phyloP scores from a whole-genome alignment of 2,888 invertebrate species.

The Drosophila emarginata region DNA sequence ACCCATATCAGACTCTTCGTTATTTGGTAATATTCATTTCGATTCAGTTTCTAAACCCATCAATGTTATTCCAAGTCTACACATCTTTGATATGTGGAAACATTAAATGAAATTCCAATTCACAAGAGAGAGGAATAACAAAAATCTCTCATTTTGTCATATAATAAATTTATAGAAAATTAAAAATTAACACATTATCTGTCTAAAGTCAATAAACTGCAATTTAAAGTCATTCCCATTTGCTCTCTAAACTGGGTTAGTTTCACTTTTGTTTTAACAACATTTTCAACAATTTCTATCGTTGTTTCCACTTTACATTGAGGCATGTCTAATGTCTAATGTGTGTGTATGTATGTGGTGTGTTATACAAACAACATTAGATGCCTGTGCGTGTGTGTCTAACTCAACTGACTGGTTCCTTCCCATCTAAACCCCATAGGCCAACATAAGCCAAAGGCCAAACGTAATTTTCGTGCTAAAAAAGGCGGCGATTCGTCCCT shows the following conservation, averaged over 20 bases:
- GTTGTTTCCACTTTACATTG: neutral
- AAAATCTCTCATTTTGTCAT: neutral
- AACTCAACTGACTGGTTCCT: conserved; percentile 3
- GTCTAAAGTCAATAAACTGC: neutral
- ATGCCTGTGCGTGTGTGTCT: conserved; percentile 13
- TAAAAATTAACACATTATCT: neutral
- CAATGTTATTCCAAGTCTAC: too few species aligned
- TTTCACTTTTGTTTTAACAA: neutral
- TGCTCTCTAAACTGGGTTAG: neutral
- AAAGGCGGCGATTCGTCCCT: neutral
- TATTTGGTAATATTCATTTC: too few species aligned
- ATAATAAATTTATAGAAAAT: neutral
- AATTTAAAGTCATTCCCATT: neutral
- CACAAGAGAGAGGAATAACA: neutral
- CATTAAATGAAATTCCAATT: neutral
- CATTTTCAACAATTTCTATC: neutral
- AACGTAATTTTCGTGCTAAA: conserved; percentile 33
- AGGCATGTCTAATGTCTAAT: neutral
- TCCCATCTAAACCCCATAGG: conserved; percentile 5
- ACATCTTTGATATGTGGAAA: too few species aligned
- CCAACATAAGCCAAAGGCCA: conserved; percentile 38
- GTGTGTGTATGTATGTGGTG: neutral
- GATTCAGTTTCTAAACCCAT: neutral
- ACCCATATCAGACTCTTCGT: neutral
- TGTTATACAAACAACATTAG: conserved; percentile 1